Percentiles rank a stretch among this genome's conserved stretches.
Evolutionary conservation across 2,888 invertebrate species (phyloP).

Genomic region (Clunio marinus): DNA sequence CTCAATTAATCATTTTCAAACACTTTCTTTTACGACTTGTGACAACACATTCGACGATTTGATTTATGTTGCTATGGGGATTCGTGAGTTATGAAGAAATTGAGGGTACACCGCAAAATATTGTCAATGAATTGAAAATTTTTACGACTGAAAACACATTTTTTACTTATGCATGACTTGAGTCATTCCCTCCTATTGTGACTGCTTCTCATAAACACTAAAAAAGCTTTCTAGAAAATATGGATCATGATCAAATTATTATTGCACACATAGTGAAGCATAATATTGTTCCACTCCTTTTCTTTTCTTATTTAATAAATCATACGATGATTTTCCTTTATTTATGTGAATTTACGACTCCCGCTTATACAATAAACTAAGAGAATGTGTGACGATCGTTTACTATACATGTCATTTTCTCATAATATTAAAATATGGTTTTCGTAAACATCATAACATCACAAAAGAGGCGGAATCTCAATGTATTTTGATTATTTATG

Average conservation of each 20-base stretch:
- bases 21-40: too few relatives aligned
- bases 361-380: not conserved
- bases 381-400: not conserved
- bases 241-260: too few relatives aligned
- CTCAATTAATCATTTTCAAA: too few relatives aligned
- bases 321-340: conserved; percentile 22
- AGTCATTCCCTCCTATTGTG: too few relatives aligned
- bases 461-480: not conserved
- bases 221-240: too few relatives aligned
- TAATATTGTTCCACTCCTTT: not conserved
- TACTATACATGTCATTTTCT: not conserved
- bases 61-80: not conserved
- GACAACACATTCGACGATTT: too few relatives aligned
- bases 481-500: not conserved
- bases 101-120: not conserved
- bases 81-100: not conserved
- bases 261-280: not conserved
- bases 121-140: not conserved
- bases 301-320: not conserved
- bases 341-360: conserved; percentile 29
- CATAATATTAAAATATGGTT: not conserved
- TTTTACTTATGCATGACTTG: too few relatives aligned
- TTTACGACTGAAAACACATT: not conserved
- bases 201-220: too few relatives aligned
- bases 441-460: not conserved